These are phyloP conservation scores for Lordiphosa clarofinis DNA, from an alignment of 1,140 invertebrate genomes.

Conservation along the genomic window DNA sequence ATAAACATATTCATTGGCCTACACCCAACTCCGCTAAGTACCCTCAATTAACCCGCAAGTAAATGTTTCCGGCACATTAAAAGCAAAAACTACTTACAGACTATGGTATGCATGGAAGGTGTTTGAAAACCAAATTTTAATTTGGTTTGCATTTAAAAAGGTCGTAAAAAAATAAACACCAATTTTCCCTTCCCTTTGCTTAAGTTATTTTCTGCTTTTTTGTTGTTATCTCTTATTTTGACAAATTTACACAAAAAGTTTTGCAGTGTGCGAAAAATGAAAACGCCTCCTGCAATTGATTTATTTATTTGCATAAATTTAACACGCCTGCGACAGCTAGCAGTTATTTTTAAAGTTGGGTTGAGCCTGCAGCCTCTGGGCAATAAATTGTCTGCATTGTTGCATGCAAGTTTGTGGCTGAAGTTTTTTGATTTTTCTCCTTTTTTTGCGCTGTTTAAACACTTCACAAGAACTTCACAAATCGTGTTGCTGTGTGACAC, in stretches of 20 bases:
- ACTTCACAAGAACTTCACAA: slow-evolving; percentile 44
- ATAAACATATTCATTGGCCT: slow-evolving; percentile 14
- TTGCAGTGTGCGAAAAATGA: slow-evolving; percentile 51
- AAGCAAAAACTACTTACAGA: slow-evolving; percentile 25
- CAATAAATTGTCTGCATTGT: slow-evolving; percentile 55
- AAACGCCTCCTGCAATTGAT: slow-evolving; percentile 53
- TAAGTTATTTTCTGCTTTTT: background rate
- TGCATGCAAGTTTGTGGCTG: slow-evolving; percentile 70
- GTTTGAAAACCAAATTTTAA: slow-evolving; percentile 43
- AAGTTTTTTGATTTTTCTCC: slow-evolving; percentile 42
- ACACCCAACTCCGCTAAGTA: slow-evolving; percentile 33
- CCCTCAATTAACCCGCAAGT: slow-evolving; percentile 30
- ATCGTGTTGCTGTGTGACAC: slow-evolving; percentile 11
- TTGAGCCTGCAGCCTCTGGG: slow-evolving; percentile 43
- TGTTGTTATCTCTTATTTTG: slow-evolving; percentile 18
- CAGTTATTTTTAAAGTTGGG: slow-evolving; percentile 28
- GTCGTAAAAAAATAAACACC: slow-evolving; percentile 18
- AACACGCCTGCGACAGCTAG: slow-evolving; percentile 64
- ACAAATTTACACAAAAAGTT: slow-evolving; percentile 27
- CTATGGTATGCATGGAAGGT: slow-evolving; percentile 17
- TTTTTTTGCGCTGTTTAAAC: slow-evolving; percentile 17
- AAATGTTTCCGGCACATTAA: slow-evolving; percentile 66
- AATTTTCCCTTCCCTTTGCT: slow-evolving; percentile 23
- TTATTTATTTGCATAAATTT: slow-evolving; percentile 77
- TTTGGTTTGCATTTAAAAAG: slow-evolving; percentile 32